Conservation (phyloP, 2,888 invertebrate species). For the Chaitophorus viminalis region DNA sequence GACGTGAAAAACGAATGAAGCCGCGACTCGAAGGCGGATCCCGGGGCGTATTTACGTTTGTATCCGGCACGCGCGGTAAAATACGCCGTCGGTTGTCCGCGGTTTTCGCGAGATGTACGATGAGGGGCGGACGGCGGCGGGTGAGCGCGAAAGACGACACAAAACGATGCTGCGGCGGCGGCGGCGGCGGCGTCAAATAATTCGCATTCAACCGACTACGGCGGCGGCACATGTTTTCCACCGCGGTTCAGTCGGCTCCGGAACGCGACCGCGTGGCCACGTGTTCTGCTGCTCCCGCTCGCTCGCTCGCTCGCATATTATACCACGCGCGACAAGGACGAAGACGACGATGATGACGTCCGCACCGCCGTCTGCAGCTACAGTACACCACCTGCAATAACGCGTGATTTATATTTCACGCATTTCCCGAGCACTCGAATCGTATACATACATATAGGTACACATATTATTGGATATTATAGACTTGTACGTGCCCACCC, state of each 20-base stretch:
- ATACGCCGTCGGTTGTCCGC: neutral
- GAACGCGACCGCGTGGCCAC: conserved; percentile 61
- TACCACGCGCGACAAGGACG: neutral
- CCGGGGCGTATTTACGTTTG: neutral
- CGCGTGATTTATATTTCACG: no score
- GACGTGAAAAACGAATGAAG: neutral
- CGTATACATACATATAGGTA: no score
- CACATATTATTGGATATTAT: no score
- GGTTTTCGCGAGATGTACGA: neutral
- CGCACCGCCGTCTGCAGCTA: no score
- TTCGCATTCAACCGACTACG: neutral
- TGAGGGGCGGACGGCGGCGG: neutral
- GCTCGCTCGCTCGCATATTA: neutral
- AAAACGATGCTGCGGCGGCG: conserved; percentile 14
- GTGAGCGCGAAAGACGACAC: neutral
- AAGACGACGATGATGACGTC: no score
- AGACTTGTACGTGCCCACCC: no score
- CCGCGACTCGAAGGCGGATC: conserved; percentile 1
- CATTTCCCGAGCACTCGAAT: no score
- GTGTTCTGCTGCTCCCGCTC: conserved; percentile 33
- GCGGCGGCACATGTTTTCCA: conserved; percentile 50
- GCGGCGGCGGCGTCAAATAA: neutral
- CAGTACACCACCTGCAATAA: no score
- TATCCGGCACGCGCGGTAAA: no score
- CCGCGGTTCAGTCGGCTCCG: conserved; percentile 54